Evolutionary conservation across 2,888 invertebrate genomes (phyloP), one percentile per base, ranked within the genome.

Genomic region (Perizoma affinitatum): DNA sequence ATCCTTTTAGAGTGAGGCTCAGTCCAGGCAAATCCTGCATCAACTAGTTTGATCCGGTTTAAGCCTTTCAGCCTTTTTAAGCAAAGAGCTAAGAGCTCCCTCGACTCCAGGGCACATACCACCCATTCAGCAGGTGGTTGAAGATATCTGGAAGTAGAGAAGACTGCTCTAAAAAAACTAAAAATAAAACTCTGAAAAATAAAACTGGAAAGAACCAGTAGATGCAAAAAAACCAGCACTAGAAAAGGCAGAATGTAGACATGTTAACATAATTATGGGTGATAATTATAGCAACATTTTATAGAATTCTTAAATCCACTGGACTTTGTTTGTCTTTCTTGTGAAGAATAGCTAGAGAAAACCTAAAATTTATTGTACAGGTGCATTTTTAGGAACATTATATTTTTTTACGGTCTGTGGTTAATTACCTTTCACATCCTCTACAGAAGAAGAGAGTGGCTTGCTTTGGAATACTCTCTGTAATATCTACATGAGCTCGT

Each of bases 21-120:
- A 7, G 99, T 99, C 99, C 99, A 99, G 4, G 98, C 95, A 92
- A 99, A 99, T 0, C 96, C 96, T 44, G 99, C 99, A 93, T 99
- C 99, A 56, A 99, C 93, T 10, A 99, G 92, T 78, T 98, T 97
- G 0, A 99, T 97, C 80, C 96, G 95, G 76, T 95, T 96, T 6
- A 99, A 90, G 0, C 98, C 98, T 85, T 97, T 99, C 34, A 99
- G 86, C 79, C 96, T 97, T 82, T 98, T 98, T 53, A 99, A 92
- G 75, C 99, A 99, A 0, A 99, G 84, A 0, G 96, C 94, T 1
- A 99, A 90, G 2, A 99, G 92, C 84, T 99, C 98, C 22, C 96
- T 93, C 0, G 98, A 99, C 86, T 99, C 98, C n/a, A 98, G 86
- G 0, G 96, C 92, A 69, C 96, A 96, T 5, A 94, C 94, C 9